phyloP scores from a whole-genome alignment of 2,888 invertebrate genomes.

The Macropis europaea region DNA sequence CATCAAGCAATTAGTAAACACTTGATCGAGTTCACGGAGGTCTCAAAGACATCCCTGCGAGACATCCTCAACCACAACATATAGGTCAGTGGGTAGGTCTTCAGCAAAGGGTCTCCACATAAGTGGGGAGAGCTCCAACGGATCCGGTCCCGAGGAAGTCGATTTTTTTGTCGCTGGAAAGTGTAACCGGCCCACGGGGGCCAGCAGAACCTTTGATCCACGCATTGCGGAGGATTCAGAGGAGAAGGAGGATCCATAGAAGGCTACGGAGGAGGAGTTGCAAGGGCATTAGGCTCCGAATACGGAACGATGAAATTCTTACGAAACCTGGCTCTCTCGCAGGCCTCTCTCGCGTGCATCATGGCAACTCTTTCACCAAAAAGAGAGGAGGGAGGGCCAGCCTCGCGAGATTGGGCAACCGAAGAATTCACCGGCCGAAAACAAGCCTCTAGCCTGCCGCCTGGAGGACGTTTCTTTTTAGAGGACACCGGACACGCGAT shows the following conservation, averaged over 20 bases:
- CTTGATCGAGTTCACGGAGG: slow-evolving; percentile 9
- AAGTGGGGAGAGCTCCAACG: too few species aligned
- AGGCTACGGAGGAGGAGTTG: slow-evolving; percentile 52
- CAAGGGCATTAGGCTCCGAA: slow-evolving; percentile 67
- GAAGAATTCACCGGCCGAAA: slow-evolving; percentile 38
- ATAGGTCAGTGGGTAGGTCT: slow-evolving; percentile 69
- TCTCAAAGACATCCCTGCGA: slow-evolving; percentile 19
- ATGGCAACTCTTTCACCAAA: slow-evolving; percentile 13
- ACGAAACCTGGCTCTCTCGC: slow-evolving; percentile 54
- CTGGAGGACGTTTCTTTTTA: slow-evolving; percentile 39
- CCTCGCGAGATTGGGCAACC: slow-evolving; percentile 43
- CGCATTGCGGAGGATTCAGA: slow-evolving; percentile 7
- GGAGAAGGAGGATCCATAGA: slow-evolving; percentile 30
- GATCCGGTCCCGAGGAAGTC: slow-evolving; percentile 52
- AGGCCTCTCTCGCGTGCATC: not conserved
- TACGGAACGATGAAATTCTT: slow-evolving; percentile 69
- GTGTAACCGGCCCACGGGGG: slow-evolving; percentile 31
- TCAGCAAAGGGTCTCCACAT: slow-evolving; percentile 44
- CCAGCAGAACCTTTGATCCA: slow-evolving; percentile 1
- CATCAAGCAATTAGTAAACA: too few species aligned
- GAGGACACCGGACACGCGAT: slow-evolving; percentile 18
- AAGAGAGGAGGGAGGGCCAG: slow-evolving; percentile 3
- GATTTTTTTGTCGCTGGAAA: slow-evolving; percentile 40
- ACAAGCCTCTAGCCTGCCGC: slow-evolving; percentile 10
- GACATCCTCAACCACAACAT: slow-evolving; percentile 47